Conservation (phyloP, 2,888 invertebrate species). For the Calephelis perditalis region DNA sequence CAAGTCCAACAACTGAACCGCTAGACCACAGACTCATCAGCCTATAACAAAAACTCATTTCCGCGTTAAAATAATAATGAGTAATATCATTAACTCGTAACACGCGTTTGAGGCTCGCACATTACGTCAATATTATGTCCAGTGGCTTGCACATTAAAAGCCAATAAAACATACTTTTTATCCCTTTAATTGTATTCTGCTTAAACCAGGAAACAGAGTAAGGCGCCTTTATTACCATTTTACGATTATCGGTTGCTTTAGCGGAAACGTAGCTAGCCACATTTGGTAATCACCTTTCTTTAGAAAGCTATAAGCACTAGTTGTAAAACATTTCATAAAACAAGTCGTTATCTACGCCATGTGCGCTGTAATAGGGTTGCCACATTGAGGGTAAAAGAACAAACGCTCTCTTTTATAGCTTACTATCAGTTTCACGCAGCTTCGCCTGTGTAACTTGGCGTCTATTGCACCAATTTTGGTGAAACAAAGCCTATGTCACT, state of each 20-base stretch:
- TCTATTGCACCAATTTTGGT: too few relatives aligned
- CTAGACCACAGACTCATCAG: too few relatives aligned
- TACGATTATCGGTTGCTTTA: slow-evolving; percentile 34
- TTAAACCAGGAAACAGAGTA: slow-evolving; percentile 29
- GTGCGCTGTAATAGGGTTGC: slow-evolving; percentile 44
- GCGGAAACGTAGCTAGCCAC: slow-evolving; percentile 47
- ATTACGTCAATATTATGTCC: slow-evolving; percentile 31
- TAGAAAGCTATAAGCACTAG: slow-evolving; percentile 55
- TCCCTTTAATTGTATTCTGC: slow-evolving; percentile 17
- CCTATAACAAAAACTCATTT: neutral
- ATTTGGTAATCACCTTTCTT: slow-evolving; percentile 64
- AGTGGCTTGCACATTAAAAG: slow-evolving; percentile 10
- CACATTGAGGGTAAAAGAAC: slow-evolving; percentile 15
- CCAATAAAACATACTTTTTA: slow-evolving; percentile 19
- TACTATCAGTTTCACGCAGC: too few relatives aligned
- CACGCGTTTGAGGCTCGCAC: neutral
- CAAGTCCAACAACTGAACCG: too few relatives aligned
- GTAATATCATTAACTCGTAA: slow-evolving; percentile 5
- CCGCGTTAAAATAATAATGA: neutral
- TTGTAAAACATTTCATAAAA: slow-evolving; percentile 70
- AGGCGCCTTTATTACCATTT: slow-evolving; percentile 28
- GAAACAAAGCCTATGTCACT: too few relatives aligned
- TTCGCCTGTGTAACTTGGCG: too few relatives aligned
- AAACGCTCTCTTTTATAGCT: too few relatives aligned
- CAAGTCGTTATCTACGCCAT: slow-evolving; percentile 54